Evolutionary conservation across 2,797 vertebrate genomes (phyloP), one percentile per base, ranked within the genome.

Genomic region (Sebastiscus tertius): DNA sequence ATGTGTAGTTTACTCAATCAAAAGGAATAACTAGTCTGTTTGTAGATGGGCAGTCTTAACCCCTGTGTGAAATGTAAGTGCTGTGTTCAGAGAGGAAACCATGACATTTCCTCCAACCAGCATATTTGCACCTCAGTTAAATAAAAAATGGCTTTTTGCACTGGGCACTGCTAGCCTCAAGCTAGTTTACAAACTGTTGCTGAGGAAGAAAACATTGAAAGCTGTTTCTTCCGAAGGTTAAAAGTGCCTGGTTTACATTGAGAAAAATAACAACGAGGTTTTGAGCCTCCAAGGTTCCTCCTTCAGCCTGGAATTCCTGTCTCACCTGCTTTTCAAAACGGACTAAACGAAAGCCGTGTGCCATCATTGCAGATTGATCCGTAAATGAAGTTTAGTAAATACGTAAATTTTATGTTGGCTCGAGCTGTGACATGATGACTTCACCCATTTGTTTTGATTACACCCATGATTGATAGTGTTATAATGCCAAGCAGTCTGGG

Each of bases 391-490:
- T 92, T 92, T 87, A 86, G 83, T 83, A 87, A 92, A 91, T 92
- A 90, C 70, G 72, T 92, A 87, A 83, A 91, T 91, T 88, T 86
- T 42, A 75, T 87, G 88, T 87, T 89, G 90, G 87, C 89, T 84
- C 12, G 42, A 80, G 85, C 83, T 72, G 85, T 86, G 90, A 91
- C 89, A 84, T 88, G 86, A 91, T 86, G 91, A 88, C 90, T 92
- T 88, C 70, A 75, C 62, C 88, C 91, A 93, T 94, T 94, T 91
- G 90, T 92, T 93, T 93, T 91, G 94, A 94, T 93, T 93, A 92
- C 75, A 18, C 64, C 69, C 1, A 24, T 92, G 93, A 94, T 93
- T 92, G 92, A 94, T 93, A 61, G 85, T 59, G 78, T 88, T 92
- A 72, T 88, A 90, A 86, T 75, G 87, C 86, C 82, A 79, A 84